A percentile compares a stretch with the other conserved stretches of the same genome.
phyloP scores from a whole-genome alignment of 2,888 invertebrate genomes.

The Tenthredo distinguenda region DNA sequence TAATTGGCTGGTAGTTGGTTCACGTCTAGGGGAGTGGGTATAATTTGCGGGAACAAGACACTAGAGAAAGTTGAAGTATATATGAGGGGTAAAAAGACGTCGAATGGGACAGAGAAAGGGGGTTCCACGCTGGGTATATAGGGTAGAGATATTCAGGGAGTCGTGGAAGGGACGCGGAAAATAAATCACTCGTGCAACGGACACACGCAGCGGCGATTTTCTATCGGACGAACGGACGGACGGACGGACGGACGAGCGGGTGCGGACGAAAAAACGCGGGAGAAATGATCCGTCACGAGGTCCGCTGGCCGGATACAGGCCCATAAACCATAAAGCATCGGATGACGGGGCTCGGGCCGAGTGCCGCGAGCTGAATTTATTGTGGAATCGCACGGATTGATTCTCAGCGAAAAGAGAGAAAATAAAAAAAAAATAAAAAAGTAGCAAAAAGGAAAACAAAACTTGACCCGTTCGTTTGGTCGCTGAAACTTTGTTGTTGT shows the following conservation, averaged over 20 bases:
- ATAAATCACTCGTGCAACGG: conserved; percentile 57
- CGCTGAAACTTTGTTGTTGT: not conserved
- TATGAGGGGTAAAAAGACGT: conserved; percentile 13
- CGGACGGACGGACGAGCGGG: not conserved
- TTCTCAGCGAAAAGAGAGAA: conserved; percentile 48
- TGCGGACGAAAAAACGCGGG: conserved; percentile 45
- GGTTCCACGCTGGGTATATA: no score
- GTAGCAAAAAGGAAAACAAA: not conserved
- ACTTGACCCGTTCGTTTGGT: not conserved
- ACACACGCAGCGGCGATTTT: conserved; percentile 55
- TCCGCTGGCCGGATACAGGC: conserved; percentile 42
- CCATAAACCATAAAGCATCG: conserved; percentile 59
- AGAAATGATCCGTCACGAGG: conserved; percentile 52
- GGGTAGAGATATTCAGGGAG: conserved; percentile 1
- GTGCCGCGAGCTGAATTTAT: conserved; percentile 55
- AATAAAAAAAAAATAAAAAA: not conserved
- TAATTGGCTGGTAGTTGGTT: conserved; percentile 3
- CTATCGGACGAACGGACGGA: conserved; percentile 46
- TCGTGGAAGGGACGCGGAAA: conserved; percentile 3
- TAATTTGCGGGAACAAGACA: conserved; percentile 33
- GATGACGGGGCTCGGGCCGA: conserved; percentile 59
- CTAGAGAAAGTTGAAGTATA: conserved; percentile 37
- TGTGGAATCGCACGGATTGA: conserved; percentile 55
- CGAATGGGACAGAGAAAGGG: not conserved
- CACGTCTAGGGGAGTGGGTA: not conserved